Evolutionary conservation across 2,888 invertebrate genomes (phyloP), one percentile per base, ranked within the genome.

Genomic region (Pecten maximus): DNA sequence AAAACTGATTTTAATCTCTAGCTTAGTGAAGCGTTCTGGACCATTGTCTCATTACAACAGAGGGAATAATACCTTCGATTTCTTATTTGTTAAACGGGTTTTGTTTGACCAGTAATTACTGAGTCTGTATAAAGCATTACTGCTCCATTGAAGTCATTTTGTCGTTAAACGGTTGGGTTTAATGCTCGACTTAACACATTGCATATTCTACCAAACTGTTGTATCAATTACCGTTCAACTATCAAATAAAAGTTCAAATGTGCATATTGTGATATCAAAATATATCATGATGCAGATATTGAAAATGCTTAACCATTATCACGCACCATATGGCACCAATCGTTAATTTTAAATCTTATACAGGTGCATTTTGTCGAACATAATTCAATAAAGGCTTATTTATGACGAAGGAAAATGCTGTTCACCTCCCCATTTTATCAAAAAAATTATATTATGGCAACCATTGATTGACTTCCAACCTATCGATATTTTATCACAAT

Each of bases 191-290:
- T 74, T 6, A 74, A 35, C 28, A 28, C 28, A 28, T 60, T 74
- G 35, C 74, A 35, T 35, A 74, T 10, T 12, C 10, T 35, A 28
- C 35, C 10, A 23, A 23, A 74, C 35, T 0, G 3, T 28, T 35
- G 10, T 74, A 35, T 74, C 23, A 74, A 35, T 35, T 74, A 74
- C 35, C 23, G 74, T 2, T 74, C 35, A 74, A 35, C 23, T 23
- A 35, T 74, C 10, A 74, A 74, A 74, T 74, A 19, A 35, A 74
- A 74, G 74, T 28, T 74, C 74, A 74, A 74, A 74, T 74, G 1
- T 74, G 74, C 74, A 74, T 74, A 74, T 74, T 35, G 35, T 74
- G 74, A 74, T 74, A 74, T 74, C 35, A 74, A 74, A 74, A 74
- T 35, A 74, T 28, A 74, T 74, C 19, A 74, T 74, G 35, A 74